Conservation (phyloP, 2,797 vertebrate species). For the Myioborus miniatus region DNA sequence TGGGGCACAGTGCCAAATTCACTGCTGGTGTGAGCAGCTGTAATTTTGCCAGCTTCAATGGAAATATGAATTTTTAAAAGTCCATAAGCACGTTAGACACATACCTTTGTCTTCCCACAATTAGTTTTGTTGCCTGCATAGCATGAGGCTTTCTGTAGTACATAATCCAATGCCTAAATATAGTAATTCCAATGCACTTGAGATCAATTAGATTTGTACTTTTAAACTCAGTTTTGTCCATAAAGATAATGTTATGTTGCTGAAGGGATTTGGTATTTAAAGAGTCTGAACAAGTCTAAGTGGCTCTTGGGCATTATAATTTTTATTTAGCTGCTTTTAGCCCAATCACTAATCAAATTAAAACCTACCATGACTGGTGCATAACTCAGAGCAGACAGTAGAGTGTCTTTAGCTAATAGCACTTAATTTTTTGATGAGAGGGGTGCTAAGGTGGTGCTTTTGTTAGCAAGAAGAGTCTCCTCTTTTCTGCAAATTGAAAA, state of each 20-base stretch:
- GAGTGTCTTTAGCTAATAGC: background rate
- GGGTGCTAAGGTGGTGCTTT: background rate
- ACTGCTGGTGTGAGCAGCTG: slow-evolving; percentile 58
- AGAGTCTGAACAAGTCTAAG: slow-evolving; percentile 55
- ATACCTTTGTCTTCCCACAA: slow-evolving; percentile 60
- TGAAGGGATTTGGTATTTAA: slow-evolving; percentile 61
- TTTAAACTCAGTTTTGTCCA: slow-evolving; percentile 66
- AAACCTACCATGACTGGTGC: slow-evolving; percentile 42
- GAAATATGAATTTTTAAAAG: slow-evolving; percentile 51
- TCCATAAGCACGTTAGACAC: slow-evolving; percentile 55
- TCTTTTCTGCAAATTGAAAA: background rate
- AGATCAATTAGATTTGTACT: slow-evolving; percentile 69
- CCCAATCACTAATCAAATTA: slow-evolving; percentile 63
- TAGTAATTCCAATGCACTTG: slow-evolving; percentile 67
- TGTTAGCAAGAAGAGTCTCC: background rate
- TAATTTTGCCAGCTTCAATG: slow-evolving; percentile 33
- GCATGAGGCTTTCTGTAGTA: slow-evolving; percentile 45
- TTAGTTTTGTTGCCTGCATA: slow-evolving; percentile 59
- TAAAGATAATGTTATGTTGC: slow-evolving; percentile 52
- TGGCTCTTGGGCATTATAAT: slow-evolving; percentile 57
- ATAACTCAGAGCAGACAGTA: background rate
- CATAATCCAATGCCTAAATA: slow-evolving; percentile 59
- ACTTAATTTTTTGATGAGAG: background rate
- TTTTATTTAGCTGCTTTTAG: slow-evolving; percentile 66
- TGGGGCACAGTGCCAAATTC: slow-evolving; percentile 1